These are phyloP conservation scores for Eremophila alpestris DNA, from an alignment of 2,797 vertebrate genomes.

Conservation along the genomic window DNA sequence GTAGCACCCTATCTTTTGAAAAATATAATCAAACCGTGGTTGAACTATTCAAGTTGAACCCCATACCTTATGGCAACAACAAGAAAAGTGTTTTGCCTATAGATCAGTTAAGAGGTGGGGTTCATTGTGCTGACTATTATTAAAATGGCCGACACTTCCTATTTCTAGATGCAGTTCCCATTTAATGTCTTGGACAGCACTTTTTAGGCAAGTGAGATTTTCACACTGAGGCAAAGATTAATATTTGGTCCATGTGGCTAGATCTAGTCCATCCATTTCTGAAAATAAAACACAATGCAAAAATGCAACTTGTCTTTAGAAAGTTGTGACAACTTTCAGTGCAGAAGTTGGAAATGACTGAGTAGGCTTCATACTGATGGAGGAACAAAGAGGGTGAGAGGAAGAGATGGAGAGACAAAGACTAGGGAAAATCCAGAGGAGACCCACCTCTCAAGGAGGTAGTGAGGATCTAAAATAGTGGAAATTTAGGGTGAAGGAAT, in stretches of 20 bases:
- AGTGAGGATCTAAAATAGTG: not conserved
- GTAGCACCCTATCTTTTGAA: not conserved
- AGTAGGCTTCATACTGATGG: not conserved
- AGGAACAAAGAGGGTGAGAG: not conserved
- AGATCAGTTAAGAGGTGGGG: not conserved
- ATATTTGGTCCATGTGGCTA: not conserved
- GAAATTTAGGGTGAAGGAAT: not conserved
- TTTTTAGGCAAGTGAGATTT: not conserved
- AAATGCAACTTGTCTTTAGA: not conserved
- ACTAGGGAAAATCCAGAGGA: not conserved
- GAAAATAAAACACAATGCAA: not conserved
- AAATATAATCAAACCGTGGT: not conserved
- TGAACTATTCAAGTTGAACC: not conserved
- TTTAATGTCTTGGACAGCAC: not conserved
- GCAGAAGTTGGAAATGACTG: not conserved
- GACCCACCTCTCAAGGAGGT: not conserved
- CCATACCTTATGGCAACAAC: not conserved
- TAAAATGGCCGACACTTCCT: not conserved
- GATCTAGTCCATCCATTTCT: not conserved
- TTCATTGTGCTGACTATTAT: not conserved
- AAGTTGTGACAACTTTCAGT: not conserved
- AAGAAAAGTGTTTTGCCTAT: not conserved
- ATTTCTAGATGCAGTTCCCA: not conserved
- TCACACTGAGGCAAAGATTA: not conserved
- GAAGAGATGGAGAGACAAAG: not conserved